Base-by-base conservation (phyloP, 2,888 invertebrate genomes). In the Euphydryas editha region DNA sequence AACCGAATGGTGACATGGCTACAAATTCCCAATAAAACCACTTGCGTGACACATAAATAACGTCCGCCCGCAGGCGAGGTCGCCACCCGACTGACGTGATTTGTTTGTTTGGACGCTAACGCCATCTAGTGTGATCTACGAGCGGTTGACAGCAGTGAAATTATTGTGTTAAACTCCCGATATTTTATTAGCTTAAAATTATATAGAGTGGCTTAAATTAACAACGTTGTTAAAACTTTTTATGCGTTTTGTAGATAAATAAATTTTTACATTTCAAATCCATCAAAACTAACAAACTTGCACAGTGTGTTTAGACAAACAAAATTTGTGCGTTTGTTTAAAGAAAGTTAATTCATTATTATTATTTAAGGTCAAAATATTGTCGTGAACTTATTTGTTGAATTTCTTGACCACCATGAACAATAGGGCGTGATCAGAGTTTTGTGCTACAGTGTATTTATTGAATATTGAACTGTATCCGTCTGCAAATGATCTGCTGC, bases 121-220 rank as follows among this genome's bases (percentile, higher is more conserved):
- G 82, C 81, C 85, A 86, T 84, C 86, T 86, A 71, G 78, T 80
- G 81, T 84, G 84, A 85, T 84, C 80, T 81, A 84, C 73, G 73
- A 71, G 74, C 77, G 75, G 80, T 81, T 78, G 81, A 72, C 42
- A 42, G 58, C 54, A 36, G 17, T 30, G 18, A 42, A 58, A 47
- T 51, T 54, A 54, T 54, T 17, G 54, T 17, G 17, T 54, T 54
- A 54, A 54, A 36, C 13, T 36, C 17, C 36, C 36, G 36, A 54
- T 54, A 30, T 54, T 17, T 54, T 36, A 21, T 15, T n/a, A n/a
- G 36, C 36, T 4, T 36, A 36, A 54, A 54, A 17, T 24, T 36
- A 54, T 54, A 17, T 30, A 8, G 10, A 8, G 15, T 17, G 30
- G 1, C 6, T 30, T 24, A 21, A 20, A 18, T 47, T 15, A 4